These are phyloP conservation scores for Crocallis elinguaria DNA, from an alignment of 2,888 invertebrate species.

Conservation along the genomic window DNA sequence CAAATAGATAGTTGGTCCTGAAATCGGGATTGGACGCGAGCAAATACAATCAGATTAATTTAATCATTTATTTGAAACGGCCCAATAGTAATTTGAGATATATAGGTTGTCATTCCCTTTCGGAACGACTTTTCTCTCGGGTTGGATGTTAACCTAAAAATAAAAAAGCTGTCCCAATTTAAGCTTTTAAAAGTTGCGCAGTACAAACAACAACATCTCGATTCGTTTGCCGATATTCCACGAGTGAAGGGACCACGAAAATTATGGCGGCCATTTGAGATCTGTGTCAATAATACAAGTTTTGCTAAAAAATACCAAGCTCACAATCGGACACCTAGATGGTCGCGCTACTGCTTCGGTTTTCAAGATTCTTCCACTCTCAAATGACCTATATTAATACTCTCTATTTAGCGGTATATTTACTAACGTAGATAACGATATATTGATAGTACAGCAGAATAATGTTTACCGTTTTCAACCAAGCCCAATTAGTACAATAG, in stretches of 20 bases:
- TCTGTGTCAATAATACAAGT: constrained; percentile 45
- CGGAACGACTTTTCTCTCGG: constrained; percentile 6
- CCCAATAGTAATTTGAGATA: constrained; percentile 4
- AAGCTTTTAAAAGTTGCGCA: constrained; percentile 38
- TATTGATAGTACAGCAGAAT: no score
- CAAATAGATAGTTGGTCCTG: no score
- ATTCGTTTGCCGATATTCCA: constrained; percentile 56
- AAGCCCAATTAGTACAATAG: no score
- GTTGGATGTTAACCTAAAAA: constrained; percentile 22
- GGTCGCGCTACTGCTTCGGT: no score
- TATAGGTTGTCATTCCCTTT: neutral
- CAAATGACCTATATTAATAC: no score
- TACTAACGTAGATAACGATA: no score
- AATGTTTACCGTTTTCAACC: no score
- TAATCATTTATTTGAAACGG: constrained; percentile 9
- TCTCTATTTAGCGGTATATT: no score
- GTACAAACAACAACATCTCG: constrained; percentile 52
- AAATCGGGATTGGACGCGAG: no score
- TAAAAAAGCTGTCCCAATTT: constrained; percentile 25
- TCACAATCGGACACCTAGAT: no score
- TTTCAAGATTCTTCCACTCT: no score
- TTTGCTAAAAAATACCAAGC: no score
- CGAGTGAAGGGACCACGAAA: constrained; percentile 45
- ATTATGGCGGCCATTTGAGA: constrained; percentile 41
- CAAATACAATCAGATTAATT: neutral